Percentiles rank a stretch among this genome's conserved stretches.
These are phyloP conservation scores for Pherbina coryleti DNA, from an alignment of 2,888 invertebrate species.

Conservation along the genomic window DNA sequence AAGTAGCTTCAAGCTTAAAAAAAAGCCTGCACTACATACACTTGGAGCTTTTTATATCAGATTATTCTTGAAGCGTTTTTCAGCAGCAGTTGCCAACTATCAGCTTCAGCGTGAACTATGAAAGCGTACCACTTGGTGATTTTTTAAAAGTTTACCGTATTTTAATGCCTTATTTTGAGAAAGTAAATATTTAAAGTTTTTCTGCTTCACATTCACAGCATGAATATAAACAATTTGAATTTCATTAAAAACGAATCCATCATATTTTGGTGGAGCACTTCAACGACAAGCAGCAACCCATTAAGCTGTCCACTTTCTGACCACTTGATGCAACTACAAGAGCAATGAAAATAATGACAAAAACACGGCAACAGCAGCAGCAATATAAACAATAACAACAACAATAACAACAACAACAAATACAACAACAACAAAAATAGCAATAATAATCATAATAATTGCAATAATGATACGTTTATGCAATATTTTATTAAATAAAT, in stretches of 20 bases:
- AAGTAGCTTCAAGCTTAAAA: too few species aligned
- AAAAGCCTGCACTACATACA: too few species aligned
- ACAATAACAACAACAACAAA: background rate
- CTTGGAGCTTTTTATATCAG: too few species aligned
- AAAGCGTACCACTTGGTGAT: too few species aligned
- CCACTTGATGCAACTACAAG: background rate
- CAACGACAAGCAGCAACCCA: background rate
- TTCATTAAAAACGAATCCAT: constrained; percentile 26
- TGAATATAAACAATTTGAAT: background rate
- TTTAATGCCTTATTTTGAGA: too few species aligned
- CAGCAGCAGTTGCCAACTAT: too few species aligned
- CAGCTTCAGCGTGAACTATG: too few species aligned
- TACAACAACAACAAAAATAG: background rate
- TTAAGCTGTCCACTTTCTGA: constrained; percentile 6
- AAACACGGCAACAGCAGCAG: background rate
- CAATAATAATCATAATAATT: constrained; percentile 19
- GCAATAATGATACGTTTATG: constrained; percentile 26
- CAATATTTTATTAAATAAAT: constrained; percentile 31
- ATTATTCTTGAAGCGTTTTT: too few species aligned
- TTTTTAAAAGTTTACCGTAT: too few species aligned
- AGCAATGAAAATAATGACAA: background rate
- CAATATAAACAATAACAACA: background rate
- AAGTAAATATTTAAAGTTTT: too few species aligned
- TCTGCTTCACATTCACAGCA: background rate
- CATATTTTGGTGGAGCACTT: background rate